Evolutionary conservation across 1,140 invertebrate genomes (phyloP).

Genomic region (Dendrolimus kikuchii): DNA sequence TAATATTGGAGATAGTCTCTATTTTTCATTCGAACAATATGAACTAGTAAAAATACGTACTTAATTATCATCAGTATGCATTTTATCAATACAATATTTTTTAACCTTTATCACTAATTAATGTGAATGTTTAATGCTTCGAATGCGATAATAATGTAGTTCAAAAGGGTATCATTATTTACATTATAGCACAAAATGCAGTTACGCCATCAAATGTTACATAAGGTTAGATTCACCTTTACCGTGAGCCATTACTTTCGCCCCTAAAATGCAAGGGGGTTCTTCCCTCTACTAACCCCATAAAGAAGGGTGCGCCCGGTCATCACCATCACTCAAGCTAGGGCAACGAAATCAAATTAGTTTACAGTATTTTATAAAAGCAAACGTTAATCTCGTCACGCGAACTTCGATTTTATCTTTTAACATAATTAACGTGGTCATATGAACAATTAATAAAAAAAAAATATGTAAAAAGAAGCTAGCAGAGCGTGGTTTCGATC

Average conservation of each 20-base stretch:
- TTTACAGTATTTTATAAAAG: constrained; percentile 20
- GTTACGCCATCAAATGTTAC: constrained; percentile 2
- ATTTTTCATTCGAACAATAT: too few species aligned
- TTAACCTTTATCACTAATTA: too few species aligned
- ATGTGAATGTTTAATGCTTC: not conserved
- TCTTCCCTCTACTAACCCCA: constrained; percentile 22
- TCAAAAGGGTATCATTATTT: not conserved
- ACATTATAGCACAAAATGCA: too few species aligned
- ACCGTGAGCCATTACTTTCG: constrained; percentile 16
- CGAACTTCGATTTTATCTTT: constrained; percentile 2
- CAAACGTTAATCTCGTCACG: constrained; percentile 9
- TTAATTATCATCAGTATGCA: too few species aligned
- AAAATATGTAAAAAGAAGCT: constrained; percentile 23
- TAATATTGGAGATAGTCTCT: too few species aligned
- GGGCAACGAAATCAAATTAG: constrained; percentile 25
- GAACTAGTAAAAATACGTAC: too few species aligned
- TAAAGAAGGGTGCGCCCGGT: constrained; percentile 34
- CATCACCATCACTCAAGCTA: constrained; percentile 33
- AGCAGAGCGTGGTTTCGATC: constrained; percentile 53
- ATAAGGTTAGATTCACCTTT: constrained; percentile 20
- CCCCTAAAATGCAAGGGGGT: constrained; percentile 14
- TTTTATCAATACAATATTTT: too few species aligned
- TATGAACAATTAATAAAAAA: too few species aligned
- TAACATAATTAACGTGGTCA: too few species aligned
- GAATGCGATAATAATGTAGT: constrained; percentile 1